A percentile compares a stretch with the other conserved stretches of the same genome.
Conservation (phyloP, 2,113 vertebrate species). For the Meleagris gallopavo region DNA sequence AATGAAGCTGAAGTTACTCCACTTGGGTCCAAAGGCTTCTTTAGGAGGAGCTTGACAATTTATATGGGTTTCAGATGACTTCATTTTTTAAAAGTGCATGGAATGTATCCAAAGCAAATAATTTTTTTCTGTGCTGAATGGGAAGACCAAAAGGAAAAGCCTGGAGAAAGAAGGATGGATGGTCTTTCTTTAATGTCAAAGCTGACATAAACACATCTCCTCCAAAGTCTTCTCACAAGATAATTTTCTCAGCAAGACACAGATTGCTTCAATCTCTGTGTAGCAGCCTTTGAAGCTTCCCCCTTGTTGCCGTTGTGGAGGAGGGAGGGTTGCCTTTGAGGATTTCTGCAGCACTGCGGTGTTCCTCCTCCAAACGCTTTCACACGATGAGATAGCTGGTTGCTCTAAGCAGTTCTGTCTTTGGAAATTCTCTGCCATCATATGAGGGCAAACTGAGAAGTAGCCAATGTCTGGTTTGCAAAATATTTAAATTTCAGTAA, state of each 20-base stretch:
- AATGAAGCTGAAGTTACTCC: slow-evolving; percentile 33
- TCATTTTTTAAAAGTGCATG: slow-evolving; percentile 71
- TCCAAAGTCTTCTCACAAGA: slow-evolving; percentile 65
- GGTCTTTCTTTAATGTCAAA: slow-evolving; percentile 79
- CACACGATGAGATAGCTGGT: slow-evolving; percentile 58
- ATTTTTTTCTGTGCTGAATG: slow-evolving; percentile 68
- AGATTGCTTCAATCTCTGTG: slow-evolving; percentile 77
- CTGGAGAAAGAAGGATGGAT: slow-evolving; percentile 71
- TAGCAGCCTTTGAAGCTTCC: slow-evolving; percentile 78
- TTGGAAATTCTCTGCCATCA: slow-evolving; percentile 35
- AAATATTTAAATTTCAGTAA: not conserved
- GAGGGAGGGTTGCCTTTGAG: slow-evolving; percentile 70
- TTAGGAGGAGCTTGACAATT: slow-evolving; percentile 52
- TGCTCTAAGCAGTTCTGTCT: slow-evolving; percentile 57
- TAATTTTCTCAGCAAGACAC: slow-evolving; percentile 78
- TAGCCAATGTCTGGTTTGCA: not conserved
- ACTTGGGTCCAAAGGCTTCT: slow-evolving; percentile 49
- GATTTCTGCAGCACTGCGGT: slow-evolving; percentile 71
- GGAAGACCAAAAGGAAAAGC: slow-evolving; percentile 72
- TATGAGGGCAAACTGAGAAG: not conserved
- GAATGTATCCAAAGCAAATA: slow-evolving; percentile 76
- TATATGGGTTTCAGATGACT: slow-evolving; percentile 69
- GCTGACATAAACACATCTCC: slow-evolving; percentile 74
- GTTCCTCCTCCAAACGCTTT: slow-evolving; percentile 73
- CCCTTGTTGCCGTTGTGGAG: slow-evolving; percentile 64